Percentiles rank a stretch among this genome's conserved stretches.
These are phyloP conservation scores for Isoperla grammatica DNA, from an alignment of 2,888 invertebrate genomes.

Conservation along the genomic window DNA sequence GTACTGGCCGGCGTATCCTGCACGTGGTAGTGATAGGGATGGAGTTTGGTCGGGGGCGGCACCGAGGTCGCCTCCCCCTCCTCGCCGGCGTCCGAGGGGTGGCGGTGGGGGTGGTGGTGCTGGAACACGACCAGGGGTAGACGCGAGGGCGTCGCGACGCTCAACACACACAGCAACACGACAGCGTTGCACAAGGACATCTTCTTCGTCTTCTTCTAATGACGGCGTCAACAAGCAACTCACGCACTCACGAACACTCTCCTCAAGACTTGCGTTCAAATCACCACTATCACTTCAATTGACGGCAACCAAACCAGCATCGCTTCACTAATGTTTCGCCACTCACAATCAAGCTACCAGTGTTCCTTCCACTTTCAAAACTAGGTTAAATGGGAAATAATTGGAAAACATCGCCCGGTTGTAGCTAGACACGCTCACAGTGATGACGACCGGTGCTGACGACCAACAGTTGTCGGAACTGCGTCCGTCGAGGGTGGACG, in stretches of 20 bases:
- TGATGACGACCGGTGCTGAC: too few relatives aligned
- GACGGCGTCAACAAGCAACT: too few relatives aligned
- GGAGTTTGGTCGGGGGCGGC: constrained; percentile 36
- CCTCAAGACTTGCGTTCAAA: not conserved
- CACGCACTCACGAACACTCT: too few relatives aligned
- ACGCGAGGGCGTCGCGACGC: constrained; percentile 27
- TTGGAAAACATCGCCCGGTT: too few relatives aligned
- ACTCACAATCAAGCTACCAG: too few relatives aligned
- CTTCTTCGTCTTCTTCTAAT: not conserved
- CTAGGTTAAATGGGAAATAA: too few relatives aligned
- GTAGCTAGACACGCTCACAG: too few relatives aligned
- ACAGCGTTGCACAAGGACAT: constrained; percentile 22
- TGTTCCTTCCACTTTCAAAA: too few relatives aligned
- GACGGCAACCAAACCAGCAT: too few relatives aligned
- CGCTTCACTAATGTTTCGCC: not conserved
- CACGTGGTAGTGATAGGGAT: not conserved
- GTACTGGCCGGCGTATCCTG: not conserved
- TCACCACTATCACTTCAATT: not conserved
- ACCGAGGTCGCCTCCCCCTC: constrained; percentile 37
- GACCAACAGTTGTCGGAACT: too few relatives aligned
- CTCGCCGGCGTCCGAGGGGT: constrained; percentile 38
- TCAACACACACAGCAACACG: constrained; percentile 15
- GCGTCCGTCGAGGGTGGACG: too few relatives aligned
- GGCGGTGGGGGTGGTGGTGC: constrained; percentile 30
- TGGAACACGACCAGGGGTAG: constrained; percentile 33